Base-by-base conservation (phyloP, 2,888 invertebrate species). In the Callinectes sapidus region DNA sequence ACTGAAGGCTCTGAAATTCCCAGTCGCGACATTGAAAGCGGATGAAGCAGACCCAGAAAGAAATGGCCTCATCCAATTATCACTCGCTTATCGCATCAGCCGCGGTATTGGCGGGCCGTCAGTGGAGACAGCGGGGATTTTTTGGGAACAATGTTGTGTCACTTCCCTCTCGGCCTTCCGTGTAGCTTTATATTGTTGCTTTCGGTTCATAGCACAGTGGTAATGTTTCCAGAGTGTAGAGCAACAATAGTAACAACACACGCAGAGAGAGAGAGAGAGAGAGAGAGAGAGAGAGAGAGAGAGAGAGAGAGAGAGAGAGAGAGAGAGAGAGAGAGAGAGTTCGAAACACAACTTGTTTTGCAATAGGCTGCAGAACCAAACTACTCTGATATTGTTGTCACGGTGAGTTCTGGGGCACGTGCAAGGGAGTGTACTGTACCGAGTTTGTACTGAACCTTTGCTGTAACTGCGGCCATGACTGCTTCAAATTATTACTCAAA, bases 281-380 rank as follows among this genome's bases (percentile, higher is more conserved):
- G 77, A 77, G 77, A 77, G 77, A 77, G 77, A 48, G 48, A 48
- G 48, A 48, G 48, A 48, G 48, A 48, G 48, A 77, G 77, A 77
- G 77, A 77, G 77, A 13, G 77, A 77, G 77, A 13, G 77, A 77
- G 77, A 77, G 77, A 77, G 77, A 77, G 77, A 77, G 77, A 77
- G 77, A 77, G 77, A 77, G 77, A 32, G 16, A 87, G 16, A 18
- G 48, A 48, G 48, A 48, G 3, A 48, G 48, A 48, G 48, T 8
- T 48, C 5, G 48, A 10, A 48, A 48, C 48, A 48, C 48, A 48
- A 48, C 48, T 48, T 48, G 48, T 48, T 48, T 48, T 48, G 48
- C 48, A 5, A 10, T 48, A 48, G 48, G 10, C 48, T 48, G 48
- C 48, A 48, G 10, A 8, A 48, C 48, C 48, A 48, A 48, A 48